Conservation (phyloP, 2,888 invertebrate genomes). For the Portevinia maculata region DNA sequence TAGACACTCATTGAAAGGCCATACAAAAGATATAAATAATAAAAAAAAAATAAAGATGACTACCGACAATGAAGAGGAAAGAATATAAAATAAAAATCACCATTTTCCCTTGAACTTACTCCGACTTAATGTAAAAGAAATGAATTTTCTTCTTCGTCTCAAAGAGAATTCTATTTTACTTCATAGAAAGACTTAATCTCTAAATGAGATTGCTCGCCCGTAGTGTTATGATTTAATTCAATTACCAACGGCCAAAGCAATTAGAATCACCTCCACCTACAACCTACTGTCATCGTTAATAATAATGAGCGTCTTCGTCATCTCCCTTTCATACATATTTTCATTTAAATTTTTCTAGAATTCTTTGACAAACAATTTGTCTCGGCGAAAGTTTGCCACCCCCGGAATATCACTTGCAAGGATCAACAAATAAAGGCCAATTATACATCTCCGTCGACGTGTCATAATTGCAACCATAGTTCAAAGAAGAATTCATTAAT, state of each 20-base stretch:
- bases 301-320: slow-evolving; percentile 9
- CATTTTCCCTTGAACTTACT: slow-evolving; percentile 30
- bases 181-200: slow-evolving; percentile 40
- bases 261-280: slow-evolving; percentile 57
- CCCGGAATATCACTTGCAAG: slow-evolving; percentile 5
- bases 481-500: slow-evolving; percentile 22
- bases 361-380: slow-evolving; percentile 32
- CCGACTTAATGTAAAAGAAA: slow-evolving; percentile 30
- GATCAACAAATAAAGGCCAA: slow-evolving; percentile 56
- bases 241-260: slow-evolving; percentile 56
- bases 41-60: neutral
- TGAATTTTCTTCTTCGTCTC: neutral
- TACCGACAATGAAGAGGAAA: neutral
- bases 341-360: slow-evolving; percentile 23
- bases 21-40: slow-evolving; percentile 37
- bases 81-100: slow-evolving; percentile 18
- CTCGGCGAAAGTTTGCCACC: slow-evolving; percentile 25
- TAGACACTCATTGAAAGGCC: slow-evolving; percentile 55
- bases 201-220: slow-evolving; percentile 58
- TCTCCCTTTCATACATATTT: neutral
- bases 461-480: neutral
- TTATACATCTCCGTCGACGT: slow-evolving; percentile 29
- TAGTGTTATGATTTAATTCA: slow-evolving; percentile 69
- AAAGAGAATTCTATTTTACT: neutral
- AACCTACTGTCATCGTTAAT: slow-evolving; percentile 25